Evolutionary conservation across 2,797 vertebrate species (phyloP).

Genomic region (Ficedula albicollis): DNA sequence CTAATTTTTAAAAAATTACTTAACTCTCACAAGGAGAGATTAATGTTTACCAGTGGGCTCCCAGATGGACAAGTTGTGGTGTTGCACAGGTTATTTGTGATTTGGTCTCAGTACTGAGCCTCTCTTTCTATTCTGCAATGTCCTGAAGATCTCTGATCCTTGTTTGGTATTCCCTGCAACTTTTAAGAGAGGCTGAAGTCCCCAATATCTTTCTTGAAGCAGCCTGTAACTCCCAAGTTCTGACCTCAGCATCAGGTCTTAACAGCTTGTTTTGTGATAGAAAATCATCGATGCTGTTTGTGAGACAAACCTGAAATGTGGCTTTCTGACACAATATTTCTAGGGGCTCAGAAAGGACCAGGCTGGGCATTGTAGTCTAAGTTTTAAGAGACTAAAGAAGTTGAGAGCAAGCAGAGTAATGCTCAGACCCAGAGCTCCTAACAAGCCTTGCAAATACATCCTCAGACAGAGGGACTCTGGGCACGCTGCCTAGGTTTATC

Average conservation of each 20-base stretch:
- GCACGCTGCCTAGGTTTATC: not conserved
- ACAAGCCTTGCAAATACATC: not conserved
- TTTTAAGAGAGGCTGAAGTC: not conserved
- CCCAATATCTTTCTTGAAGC: not conserved
- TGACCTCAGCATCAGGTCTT: not conserved
- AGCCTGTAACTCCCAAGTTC: not conserved
- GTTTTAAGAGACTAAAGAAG: not conserved
- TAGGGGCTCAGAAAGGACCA: not conserved
- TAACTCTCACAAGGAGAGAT: not conserved
- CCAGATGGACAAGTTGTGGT: not conserved
- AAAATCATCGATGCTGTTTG: not conserved
- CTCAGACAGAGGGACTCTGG: not conserved
- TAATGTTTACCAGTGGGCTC: not conserved
- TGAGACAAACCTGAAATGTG: accelerated
- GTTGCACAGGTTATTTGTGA: accelerated
- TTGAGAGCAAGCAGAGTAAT: not conserved
- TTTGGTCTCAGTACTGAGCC: not conserved
- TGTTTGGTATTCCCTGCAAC: not conserved
- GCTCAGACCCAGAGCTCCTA: not conserved
- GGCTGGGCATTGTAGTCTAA: not conserved
- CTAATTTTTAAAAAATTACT: accelerated
- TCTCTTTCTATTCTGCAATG: not conserved
- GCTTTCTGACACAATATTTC: not conserved
- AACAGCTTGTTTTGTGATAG: not conserved
- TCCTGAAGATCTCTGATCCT: not conserved